phyloP scores from a whole-genome alignment of 2,888 invertebrate genomes.

The Aphidius colemani region DNA sequence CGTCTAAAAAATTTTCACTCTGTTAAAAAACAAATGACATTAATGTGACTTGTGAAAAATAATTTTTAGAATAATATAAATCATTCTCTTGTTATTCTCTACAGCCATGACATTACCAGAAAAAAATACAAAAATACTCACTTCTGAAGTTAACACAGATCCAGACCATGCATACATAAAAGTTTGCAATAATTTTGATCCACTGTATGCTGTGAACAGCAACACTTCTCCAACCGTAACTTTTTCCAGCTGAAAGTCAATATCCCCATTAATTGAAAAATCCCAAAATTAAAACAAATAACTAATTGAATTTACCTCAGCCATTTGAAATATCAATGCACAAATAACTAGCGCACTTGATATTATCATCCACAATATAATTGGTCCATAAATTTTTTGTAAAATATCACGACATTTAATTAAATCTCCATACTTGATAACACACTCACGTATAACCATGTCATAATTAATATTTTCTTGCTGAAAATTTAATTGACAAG shows the following conservation, averaged over 20 bases:
- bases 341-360: conserved; percentile 43
- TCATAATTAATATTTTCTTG: not conserved
- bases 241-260: too few relatives aligned
- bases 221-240: not conserved
- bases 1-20: conserved; percentile 9
- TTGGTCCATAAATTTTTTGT: conserved; percentile 40
- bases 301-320: conserved; percentile 32
- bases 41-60: not conserved
- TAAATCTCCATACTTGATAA: conserved; percentile 30
- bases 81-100: too few relatives aligned
- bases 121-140: not conserved
- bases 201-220: not conserved
- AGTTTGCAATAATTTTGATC: not conserved
- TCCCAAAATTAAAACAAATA: not conserved
- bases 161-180: conserved; percentile 9
- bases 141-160: conserved; percentile 10
- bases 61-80: too few relatives aligned
- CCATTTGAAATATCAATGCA: conserved; percentile 40
- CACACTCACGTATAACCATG: too few relatives aligned
- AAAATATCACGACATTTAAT: conserved; percentile 33
- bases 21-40: not conserved
- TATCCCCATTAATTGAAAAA: not conserved
- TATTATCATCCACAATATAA: conserved; percentile 39
- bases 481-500: not conserved
- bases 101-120: too few relatives aligned